phyloP scores from a whole-genome alignment of 2,888 invertebrate species.

The Cephus runcator region DNA sequence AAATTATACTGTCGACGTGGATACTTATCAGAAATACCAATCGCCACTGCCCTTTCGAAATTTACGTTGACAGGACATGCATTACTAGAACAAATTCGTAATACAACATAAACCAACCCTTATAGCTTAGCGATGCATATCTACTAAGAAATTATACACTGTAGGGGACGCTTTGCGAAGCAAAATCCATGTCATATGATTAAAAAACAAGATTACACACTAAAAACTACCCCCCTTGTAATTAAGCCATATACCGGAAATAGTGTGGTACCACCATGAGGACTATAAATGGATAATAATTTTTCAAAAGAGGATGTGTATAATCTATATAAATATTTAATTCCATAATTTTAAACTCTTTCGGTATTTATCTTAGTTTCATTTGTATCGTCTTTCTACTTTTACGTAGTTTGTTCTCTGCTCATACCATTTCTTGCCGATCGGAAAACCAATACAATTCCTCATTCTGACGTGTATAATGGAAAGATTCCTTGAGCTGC shows the following conservation, averaged over 20 bases:
- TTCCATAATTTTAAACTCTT: neutral
- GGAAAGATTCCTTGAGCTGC: neutral
- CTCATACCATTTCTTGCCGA: neutral
- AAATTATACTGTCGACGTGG: neutral
- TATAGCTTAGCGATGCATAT: neutral
- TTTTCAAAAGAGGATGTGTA: neutral
- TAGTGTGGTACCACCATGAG: neutral
- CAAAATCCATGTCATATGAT: neutral
- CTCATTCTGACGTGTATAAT: neutral
- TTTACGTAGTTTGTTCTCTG: neutral
- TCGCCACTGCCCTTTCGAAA: neutral
- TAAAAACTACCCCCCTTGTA: neutral
- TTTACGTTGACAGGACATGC: neutral
- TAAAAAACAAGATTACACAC: neutral
- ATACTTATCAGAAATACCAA: neutral
- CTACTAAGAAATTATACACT: neutral
- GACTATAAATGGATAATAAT: neutral
- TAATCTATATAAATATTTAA: neutral
- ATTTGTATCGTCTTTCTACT: neutral
- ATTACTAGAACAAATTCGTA: neutral
- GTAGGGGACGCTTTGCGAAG: neutral
- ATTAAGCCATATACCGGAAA: neutral
- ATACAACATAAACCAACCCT: neutral
- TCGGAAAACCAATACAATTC: neutral
- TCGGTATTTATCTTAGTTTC: neutral